phyloP scores from a whole-genome alignment of 2,113 vertebrate species.

The Turnix velox region DNA sequence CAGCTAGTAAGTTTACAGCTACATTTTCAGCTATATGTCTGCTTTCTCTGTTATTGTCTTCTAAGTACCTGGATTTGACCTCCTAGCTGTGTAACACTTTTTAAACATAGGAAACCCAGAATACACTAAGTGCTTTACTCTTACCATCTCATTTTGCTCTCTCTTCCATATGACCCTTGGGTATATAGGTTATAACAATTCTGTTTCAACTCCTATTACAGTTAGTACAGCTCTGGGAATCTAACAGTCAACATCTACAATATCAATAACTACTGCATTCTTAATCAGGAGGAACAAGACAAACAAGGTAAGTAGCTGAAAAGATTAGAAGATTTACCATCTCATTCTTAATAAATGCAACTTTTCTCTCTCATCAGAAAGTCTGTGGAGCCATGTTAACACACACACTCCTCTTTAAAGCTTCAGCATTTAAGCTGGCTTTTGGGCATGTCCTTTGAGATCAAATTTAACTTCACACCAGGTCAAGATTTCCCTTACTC shows the following conservation, averaged over 20 bases:
- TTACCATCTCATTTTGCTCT: conserved; percentile 24
- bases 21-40: background rate
- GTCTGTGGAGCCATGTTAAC: background rate
- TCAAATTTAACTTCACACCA: background rate
- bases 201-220: background rate
- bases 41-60: background rate
- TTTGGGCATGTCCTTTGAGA: background rate
- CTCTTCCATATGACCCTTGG: background rate
- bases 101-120: background rate
- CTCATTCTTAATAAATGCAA: background rate
- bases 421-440: background rate
- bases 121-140: background rate
- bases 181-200: background rate
- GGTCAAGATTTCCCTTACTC: background rate
- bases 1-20: background rate
- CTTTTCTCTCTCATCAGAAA: background rate
- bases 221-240: background rate
- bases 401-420: background rate
- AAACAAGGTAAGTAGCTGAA: background rate
- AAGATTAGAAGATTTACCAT: background rate
- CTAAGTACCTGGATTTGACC: background rate
- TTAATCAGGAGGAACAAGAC: background rate
- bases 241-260: background rate
- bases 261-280: conserved; percentile 24
- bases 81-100: background rate